phyloP scores from a whole-genome alignment of 2,888 invertebrate species.

The Drosophila eohydei region DNA sequence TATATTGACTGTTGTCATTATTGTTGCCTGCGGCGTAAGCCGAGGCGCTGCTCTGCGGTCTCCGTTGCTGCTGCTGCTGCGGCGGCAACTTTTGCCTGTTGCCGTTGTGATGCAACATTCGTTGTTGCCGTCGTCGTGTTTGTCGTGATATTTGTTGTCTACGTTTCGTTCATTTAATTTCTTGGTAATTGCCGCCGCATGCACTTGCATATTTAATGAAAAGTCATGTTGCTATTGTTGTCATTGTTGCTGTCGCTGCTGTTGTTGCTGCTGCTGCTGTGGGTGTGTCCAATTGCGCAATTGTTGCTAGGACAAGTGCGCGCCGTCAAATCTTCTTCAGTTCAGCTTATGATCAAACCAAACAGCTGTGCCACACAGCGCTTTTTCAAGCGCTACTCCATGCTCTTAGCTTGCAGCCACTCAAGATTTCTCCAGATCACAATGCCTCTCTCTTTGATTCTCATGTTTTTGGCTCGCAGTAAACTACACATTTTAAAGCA shows the following conservation, averaged over 20 bases:
- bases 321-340: conserved; percentile 18
- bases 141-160: conserved; percentile 47
- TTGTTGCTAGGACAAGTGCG: conserved; percentile 47
- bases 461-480: neutral
- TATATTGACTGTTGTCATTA: conserved; percentile 33
- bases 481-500: neutral
- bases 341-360: neutral
- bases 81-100: conserved; percentile 35
- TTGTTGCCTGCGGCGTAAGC: conserved; percentile 48
- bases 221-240: conserved; percentile 36
- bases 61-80: conserved; percentile 28
- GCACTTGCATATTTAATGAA: conserved; percentile 79
- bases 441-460: neutral
- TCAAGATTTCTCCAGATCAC: neutral
- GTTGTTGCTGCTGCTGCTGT: conserved; percentile 22
- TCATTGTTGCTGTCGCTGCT: conserved; percentile 15
- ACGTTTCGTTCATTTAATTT: conserved; percentile 75
- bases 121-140: conserved; percentile 24
- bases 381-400: conserved; percentile 8
- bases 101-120: conserved; percentile 55
- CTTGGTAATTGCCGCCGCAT: conserved; percentile 74
- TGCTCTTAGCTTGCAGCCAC: neutral
- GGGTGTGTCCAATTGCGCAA: conserved; percentile 53
- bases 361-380: conserved; percentile 1
- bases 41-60: conserved; percentile 47